These are phyloP conservation scores for Petrocephalus schoutedeni DNA, from an alignment of 2,797 vertebrate genomes.

Conservation along the genomic window DNA sequence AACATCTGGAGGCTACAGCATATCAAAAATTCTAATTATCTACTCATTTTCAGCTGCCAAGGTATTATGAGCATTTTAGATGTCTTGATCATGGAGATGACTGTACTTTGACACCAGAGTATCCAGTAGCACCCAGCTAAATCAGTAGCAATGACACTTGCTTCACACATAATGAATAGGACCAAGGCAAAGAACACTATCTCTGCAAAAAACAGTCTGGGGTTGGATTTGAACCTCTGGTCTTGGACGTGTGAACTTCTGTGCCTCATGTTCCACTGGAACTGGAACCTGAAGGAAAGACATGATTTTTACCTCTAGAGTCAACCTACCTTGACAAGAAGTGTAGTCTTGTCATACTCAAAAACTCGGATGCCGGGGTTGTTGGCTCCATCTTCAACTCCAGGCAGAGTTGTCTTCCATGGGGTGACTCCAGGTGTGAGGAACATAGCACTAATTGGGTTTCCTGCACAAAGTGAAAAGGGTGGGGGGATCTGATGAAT, in stretches of 20 bases:
- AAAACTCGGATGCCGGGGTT: slow-evolving; percentile 88
- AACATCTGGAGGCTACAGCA: no score
- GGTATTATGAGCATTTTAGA: no score
- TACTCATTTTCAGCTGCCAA: no score
- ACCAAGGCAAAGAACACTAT: not conserved
- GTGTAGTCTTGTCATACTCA: slow-evolving; percentile 72
- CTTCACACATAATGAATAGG: not conserved
- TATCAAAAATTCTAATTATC: no score
- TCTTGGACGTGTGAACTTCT: not conserved
- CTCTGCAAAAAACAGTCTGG: not conserved
- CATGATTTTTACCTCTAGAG: not conserved
- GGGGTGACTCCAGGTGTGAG: slow-evolving; percentile 85
- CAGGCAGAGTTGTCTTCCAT: slow-evolving; percentile 90
- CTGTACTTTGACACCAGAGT: no score
- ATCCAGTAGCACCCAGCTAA: no score
- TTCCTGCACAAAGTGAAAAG: slow-evolving; percentile 51
- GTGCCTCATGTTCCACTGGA: not conserved
- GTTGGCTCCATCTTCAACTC: slow-evolving; percentile 83
- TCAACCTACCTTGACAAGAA: slow-evolving; percentile 72
- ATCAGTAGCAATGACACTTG: not conserved
- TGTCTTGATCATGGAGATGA: no score
- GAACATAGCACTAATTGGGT: slow-evolving; percentile 79
- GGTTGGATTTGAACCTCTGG: not conserved
- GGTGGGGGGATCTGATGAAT: not conserved
- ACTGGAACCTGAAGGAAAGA: not conserved